Base-by-base conservation (phyloP, 2,113 vertebrate species). In the Urocitellus parryii region DNA sequence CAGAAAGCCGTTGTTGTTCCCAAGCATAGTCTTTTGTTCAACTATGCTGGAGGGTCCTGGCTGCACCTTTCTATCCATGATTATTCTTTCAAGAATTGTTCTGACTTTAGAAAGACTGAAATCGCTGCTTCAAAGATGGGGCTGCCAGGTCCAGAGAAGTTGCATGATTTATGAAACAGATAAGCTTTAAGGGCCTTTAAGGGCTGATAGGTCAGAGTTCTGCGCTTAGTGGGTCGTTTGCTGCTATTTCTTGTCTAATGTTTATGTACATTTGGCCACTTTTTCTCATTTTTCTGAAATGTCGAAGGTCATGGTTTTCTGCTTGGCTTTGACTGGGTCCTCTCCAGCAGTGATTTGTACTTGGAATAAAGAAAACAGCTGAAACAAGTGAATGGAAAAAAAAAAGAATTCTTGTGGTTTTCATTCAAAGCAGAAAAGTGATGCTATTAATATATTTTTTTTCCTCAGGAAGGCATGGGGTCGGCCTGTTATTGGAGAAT, bases 331-430 rank as follows among this genome's bases (percentile, higher is more conserved):
- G 67, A 72, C 80, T 88, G 9, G 45, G 18, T 51, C 8, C 27
- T 93, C 61, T 89, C 56, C 1, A 56, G 67, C 48, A 87, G 37
- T 61, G 58, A 56, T 63, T 93, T 94, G 25, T 88, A 34, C 90
- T 96, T 77, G 72, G 72, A 86, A 77, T 95, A 72, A 90, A 79
- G 68, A 92, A 45, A 91, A 88, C 63, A 63, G 80, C 58, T 91
- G 87, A 81, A 92, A 51, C 24, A 56, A 72, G 12, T 88, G 67
- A 78, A 85, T 79, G 58, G 80, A 74, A 90, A 95, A 84, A 95
- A 84, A 90, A 95, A 84, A 90, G 67, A 82, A 61, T 78, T 45
- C 86, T 61, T 95, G 42, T 96, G 93, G 88, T 88, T 93, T 97
- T 90, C 80, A 85, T 85, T 90, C 88, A 94, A 85, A 88, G 61